phyloP scores from a whole-genome alignment of 2,113 vertebrate genomes.

The Grus americana region DNA sequence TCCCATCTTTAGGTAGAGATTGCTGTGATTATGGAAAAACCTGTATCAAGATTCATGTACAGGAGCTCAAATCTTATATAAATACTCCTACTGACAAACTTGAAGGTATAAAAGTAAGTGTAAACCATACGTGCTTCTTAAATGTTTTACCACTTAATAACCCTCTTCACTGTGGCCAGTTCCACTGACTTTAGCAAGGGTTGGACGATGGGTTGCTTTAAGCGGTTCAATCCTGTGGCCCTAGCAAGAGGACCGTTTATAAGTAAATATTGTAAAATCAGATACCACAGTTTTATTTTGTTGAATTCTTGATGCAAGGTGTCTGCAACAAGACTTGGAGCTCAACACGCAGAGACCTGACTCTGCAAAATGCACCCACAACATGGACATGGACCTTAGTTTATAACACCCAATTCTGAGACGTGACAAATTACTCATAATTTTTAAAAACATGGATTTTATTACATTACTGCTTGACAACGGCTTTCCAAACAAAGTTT shows the following conservation, averaged over 20 bases:
- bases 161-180: not conserved
- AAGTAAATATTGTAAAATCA: not conserved
- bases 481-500: constrained; percentile 5
- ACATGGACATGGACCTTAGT: not conserved
- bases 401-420: not conserved
- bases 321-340: not conserved
- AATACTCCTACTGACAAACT: not conserved
- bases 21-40: not conserved
- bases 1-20: not conserved
- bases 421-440: not conserved
- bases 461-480: not conserved
- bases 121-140: not conserved
- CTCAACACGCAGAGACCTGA: not conserved
- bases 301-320: not conserved
- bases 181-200: not conserved
- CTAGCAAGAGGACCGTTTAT: not conserved
- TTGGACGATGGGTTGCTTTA: not conserved
- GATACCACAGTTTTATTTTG: not conserved
- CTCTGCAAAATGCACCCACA: not conserved
- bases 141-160: not conserved
- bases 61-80: not conserved
- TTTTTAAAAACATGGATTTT: not conserved
- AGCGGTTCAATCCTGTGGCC: not conserved
- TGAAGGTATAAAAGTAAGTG: not conserved
- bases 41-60: not conserved